These are phyloP conservation scores for Oncorhynchus mykiss DNA, from an alignment of 2,113 vertebrate species.

Conservation along the genomic window DNA sequence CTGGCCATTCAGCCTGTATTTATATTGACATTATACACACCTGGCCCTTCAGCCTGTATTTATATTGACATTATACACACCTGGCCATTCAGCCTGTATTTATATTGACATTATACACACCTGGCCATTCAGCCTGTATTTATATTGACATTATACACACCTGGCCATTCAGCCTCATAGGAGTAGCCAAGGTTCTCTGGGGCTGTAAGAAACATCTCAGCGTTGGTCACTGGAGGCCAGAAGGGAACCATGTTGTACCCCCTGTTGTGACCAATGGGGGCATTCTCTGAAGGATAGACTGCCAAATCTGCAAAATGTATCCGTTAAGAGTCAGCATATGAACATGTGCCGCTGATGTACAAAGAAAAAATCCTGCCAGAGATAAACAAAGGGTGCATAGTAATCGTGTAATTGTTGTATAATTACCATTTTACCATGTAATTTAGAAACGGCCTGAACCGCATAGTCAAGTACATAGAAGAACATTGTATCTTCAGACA, in stretches of 20 bases:
- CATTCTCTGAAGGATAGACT: constrained; percentile 88
- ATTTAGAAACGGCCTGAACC: too few relatives aligned
- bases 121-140: too few relatives aligned
- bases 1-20: too few relatives aligned
- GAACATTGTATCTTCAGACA: neutral
- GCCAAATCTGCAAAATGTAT: constrained; percentile 69
- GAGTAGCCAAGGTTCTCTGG: constrained; percentile 90
- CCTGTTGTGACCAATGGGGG: constrained; percentile 94
- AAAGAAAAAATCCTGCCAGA: neutral
- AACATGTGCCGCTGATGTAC: neutral
- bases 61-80: too few relatives aligned
- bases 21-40: too few relatives aligned
- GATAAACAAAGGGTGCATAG: too few relatives aligned
- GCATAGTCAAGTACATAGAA: neutral
- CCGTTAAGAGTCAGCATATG: neutral
- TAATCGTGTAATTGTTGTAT: too few relatives aligned
- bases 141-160: constrained; percentile 62
- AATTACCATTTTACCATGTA: too few relatives aligned
- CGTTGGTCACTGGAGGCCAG: constrained; percentile 93
- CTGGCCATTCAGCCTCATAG: constrained; percentile 91
- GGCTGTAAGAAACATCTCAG: constrained; percentile 91
- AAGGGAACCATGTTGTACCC: constrained; percentile 97
- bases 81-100: too few relatives aligned
- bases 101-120: too few relatives aligned
- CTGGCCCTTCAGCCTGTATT: too few relatives aligned